phyloP scores from a whole-genome alignment of 2,797 vertebrate genomes.

The Melanotaenia nigrans region DNA sequence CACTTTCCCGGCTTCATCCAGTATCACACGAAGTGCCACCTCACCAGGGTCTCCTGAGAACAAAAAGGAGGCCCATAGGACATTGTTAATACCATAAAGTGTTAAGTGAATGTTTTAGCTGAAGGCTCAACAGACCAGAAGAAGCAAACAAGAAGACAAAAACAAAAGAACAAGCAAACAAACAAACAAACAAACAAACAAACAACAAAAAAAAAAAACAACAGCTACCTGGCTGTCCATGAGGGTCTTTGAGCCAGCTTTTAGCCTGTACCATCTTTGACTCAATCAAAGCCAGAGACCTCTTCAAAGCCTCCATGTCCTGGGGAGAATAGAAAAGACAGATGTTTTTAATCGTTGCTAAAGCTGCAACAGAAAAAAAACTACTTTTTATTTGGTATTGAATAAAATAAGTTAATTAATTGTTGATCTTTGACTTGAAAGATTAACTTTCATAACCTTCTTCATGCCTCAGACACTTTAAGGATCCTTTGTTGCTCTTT shows the following conservation, averaged over 20 bases:
- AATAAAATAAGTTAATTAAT: background rate
- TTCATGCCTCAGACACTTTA: background rate
- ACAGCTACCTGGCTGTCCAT: slow-evolving; percentile 89
- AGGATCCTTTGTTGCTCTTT: too few relatives aligned
- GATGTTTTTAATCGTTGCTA: slow-evolving; percentile 9
- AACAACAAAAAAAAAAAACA: background rate
- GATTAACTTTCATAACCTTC: background rate
- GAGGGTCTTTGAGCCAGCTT: slow-evolving; percentile 94
- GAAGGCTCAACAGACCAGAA: background rate
- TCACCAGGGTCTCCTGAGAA: slow-evolving; percentile 91
- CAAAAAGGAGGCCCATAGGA: background rate
- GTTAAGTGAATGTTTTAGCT: slow-evolving; percentile 2
- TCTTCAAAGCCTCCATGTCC: slow-evolving; percentile 98
- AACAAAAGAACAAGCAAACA: too few relatives aligned
- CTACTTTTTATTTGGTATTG: background rate
- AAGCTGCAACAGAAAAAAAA: slow-evolving; percentile 6
- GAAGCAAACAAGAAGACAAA: too few relatives aligned
- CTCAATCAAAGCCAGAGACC: slow-evolving; percentile 94
- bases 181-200: too few relatives aligned
- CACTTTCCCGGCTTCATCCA: slow-evolving; percentile 97
- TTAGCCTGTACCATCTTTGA: slow-evolving; percentile 96
- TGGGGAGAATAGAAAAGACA: slow-evolving; percentile 69
- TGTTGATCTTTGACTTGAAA: background rate
- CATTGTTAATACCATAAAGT: background rate
- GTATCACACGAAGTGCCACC: slow-evolving; percentile 91